Percentiles rank a stretch among this genome's conserved stretches.
phyloP scores from a whole-genome alignment of 1,140 invertebrate species.

The Eupristina koningsbergeri region DNA sequence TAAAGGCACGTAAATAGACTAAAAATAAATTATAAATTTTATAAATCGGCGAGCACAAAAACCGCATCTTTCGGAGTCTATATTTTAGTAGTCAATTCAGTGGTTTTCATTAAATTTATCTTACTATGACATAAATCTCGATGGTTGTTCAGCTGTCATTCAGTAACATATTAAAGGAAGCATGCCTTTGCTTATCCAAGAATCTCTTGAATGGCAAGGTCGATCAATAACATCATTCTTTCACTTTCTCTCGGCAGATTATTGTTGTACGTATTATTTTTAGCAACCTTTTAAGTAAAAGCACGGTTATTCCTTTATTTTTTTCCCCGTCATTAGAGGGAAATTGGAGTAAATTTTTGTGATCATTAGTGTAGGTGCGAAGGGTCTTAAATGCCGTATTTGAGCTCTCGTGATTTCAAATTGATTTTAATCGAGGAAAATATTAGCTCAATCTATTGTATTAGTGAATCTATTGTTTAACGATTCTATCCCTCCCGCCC shows the following conservation, averaged over 20 bases:
- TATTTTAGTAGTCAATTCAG: background rate
- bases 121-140: background rate
- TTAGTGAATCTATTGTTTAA: background rate
- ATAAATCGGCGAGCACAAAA: background rate
- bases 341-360: background rate
- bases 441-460: background rate
- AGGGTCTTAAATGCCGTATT: background rate
- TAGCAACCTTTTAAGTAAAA: background rate
- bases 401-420: background rate
- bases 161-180: background rate
- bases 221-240: slow-evolving; percentile 41
- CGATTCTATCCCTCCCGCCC: background rate
- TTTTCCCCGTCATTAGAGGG: background rate
- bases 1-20: background rate
- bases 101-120: background rate
- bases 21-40: background rate
- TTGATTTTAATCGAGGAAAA: background rate
- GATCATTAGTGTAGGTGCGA: background rate
- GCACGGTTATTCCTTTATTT: too few relatives aligned
- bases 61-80: background rate
- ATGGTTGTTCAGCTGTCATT: background rate
- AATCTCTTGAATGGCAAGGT: slow-evolving; percentile 39
- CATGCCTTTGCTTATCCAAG: background rate
- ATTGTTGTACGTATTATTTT: background rate
- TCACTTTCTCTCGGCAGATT: background rate